Evolutionary conservation across 2,113 vertebrate species (phyloP).

Genomic region (Sylvilagus bachmani): DNA sequence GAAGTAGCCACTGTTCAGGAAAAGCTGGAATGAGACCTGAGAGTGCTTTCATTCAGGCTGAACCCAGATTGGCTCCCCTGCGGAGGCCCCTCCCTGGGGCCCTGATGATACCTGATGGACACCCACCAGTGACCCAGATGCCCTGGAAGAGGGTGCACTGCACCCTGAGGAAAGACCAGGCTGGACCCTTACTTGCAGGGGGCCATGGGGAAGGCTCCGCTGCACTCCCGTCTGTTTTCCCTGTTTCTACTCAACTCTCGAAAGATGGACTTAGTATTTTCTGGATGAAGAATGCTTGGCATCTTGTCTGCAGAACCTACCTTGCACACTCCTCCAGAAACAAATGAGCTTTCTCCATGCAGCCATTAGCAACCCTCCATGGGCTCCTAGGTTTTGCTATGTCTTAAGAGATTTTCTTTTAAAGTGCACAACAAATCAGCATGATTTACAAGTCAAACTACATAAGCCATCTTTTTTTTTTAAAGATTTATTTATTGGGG

Average conservation of each 20-base stretch:
- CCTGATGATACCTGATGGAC: background rate
- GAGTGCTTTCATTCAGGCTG: background rate
- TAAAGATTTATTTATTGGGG: too few species aligned
- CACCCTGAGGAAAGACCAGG: background rate
- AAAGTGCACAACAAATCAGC: background rate
- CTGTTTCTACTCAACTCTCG: background rate
- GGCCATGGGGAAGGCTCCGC: background rate
- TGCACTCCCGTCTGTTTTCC: background rate
- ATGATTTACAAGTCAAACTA: background rate
- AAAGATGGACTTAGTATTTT: background rate
- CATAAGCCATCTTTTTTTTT: background rate
- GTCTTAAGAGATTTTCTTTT: background rate
- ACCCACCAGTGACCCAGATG: rapidly evolving
- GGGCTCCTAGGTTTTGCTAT: background rate
- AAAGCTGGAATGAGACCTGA: background rate
- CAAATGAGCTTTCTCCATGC: slow-evolving; percentile 14
- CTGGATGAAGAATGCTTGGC: background rate
- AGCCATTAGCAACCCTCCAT: background rate
- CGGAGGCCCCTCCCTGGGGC: background rate
- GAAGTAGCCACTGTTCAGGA: background rate
- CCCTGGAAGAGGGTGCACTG: too few species aligned
- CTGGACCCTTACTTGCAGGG: background rate
- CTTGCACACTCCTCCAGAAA: slow-evolving; percentile 26
- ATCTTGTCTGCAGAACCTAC: background rate
- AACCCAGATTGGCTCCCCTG: too few species aligned